Conservation (phyloP, 2,888 invertebrate species). For the Gastrophysa polygoni region DNA sequence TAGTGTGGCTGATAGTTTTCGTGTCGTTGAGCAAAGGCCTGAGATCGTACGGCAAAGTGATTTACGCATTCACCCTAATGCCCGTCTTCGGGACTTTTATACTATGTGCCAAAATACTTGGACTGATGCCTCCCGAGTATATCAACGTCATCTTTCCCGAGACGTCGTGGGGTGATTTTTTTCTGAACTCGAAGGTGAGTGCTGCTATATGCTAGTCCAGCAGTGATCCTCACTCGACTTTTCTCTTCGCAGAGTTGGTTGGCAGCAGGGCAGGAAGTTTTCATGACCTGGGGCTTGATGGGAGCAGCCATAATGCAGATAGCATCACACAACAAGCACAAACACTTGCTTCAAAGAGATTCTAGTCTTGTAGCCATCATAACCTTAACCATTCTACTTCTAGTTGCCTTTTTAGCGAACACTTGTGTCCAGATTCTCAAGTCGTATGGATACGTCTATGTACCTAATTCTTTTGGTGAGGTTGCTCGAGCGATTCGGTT, state of each 20-base stretch:
- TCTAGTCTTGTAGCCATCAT: constrained; percentile 71
- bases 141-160: constrained; percentile 76
- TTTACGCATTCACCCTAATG: constrained; percentile 78
- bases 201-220: background rate
- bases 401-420: constrained; percentile 81
- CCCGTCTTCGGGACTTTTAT: constrained; percentile 79
- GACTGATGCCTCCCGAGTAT: constrained; percentile 71
- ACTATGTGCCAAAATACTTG: constrained; percentile 75
- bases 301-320: constrained; percentile 83
- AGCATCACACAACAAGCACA: constrained; percentile 75
- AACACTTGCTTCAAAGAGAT: constrained; percentile 68
- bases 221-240: background rate
- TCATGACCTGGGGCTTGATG: constrained; percentile 86
- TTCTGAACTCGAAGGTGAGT: constrained; percentile 78
- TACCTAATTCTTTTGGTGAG: constrained; percentile 87
- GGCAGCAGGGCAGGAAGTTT: constrained; percentile 87
- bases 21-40: constrained; percentile 87
- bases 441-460: constrained; percentile 74
- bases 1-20: constrained; percentile 90
- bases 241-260: constrained; percentile 77
- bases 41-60: constrained; percentile 82
- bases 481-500: constrained; percentile 26
- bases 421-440: constrained; percentile 80
- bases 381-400: constrained; percentile 75
- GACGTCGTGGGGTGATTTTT: constrained; percentile 84